Evolutionary conservation across 1,140 invertebrate genomes (phyloP), one percentile per base, ranked within the genome.

Genomic region (Trichonephila clavata): DNA sequence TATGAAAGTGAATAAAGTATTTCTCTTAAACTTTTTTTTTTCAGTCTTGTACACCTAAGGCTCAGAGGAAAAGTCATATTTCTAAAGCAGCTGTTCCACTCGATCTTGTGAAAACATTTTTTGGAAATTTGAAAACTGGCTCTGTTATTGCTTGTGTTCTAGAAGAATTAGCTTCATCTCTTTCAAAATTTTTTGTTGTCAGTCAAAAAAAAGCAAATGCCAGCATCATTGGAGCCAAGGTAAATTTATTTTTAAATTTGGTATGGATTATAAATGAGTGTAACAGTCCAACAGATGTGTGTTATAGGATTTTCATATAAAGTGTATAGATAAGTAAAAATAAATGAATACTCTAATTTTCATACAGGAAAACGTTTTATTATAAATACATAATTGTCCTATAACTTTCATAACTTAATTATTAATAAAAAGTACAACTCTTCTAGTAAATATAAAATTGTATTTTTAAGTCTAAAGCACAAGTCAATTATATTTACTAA

Each of bases 11-110:
- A 80, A 50, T 27, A 32, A 24, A 50, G 57, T 7, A n/a, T 21
- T 24, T 10, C 10, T 84, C 21, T 84, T 39, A 39, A 39, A 39
- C n/a, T 39, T 39, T 39, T 59, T 80, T 65, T 65, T 90, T 81
- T n/a, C 13, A 90, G 89, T 90, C 89, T 57, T 80, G 68, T 57
- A 81, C 89, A 39, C 89, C 89, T 16, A 90, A 60, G 20, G 89
- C 71, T n/a, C 89, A 90, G 14, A 80, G 59, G n/a, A 90, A 61
- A 84, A 32, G 57, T 3, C 80, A 83, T 84, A 50, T 84, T 43
- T 39, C 39, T 2, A 92, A 84, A 84, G 8, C 32, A 65, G 60
- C 27, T 59, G 81, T n/a, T 50, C 90, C 90, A n/a, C 18, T 92
- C 2, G 90, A 84, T 68, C 10, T 92, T 24, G 5, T 92, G 18